Conservation (phyloP, 2,888 invertebrate genomes). For the Chydorus sphaericus region DNA sequence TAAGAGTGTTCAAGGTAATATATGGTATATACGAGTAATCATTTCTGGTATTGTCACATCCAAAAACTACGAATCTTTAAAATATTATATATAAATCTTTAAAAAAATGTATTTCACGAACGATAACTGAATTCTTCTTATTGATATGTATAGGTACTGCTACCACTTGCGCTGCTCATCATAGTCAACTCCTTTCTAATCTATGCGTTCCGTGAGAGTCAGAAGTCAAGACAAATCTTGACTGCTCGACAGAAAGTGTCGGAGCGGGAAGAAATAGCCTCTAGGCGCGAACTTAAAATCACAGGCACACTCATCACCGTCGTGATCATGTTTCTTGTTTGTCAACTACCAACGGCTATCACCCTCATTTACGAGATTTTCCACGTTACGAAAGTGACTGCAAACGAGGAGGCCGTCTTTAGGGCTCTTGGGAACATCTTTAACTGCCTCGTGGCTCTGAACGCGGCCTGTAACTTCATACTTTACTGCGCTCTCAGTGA, state of each 20-base stretch:
- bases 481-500: conserved; percentile 60
- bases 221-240: conserved; percentile 37
- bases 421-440: conserved; percentile 50
- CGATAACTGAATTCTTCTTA: no score
- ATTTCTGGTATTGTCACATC: no score
- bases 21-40: no score
- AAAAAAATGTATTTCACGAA: no score
- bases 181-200: conserved; percentile 59
- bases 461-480: conserved; percentile 61
- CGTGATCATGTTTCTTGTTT: no score
- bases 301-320: conserved; percentile 63
- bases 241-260: conserved; percentile 31
- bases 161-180: conserved; percentile 49
- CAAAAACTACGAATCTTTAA: no score
- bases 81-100: no score
- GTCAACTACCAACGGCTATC: no score
- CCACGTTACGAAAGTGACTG: conserved; percentile 21
- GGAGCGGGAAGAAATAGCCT: background rate
- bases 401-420: conserved; percentile 28
- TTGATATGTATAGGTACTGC: no score
- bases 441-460: conserved; percentile 51
- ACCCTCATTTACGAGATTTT: conserved; percentile 38
- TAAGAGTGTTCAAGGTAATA: no score
- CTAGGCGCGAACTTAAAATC: conserved; percentile 48
- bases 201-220: conserved; percentile 42